Base-by-base conservation (phyloP, 2,797 vertebrate species). In the Poeciliopsis gracilis region DNA sequence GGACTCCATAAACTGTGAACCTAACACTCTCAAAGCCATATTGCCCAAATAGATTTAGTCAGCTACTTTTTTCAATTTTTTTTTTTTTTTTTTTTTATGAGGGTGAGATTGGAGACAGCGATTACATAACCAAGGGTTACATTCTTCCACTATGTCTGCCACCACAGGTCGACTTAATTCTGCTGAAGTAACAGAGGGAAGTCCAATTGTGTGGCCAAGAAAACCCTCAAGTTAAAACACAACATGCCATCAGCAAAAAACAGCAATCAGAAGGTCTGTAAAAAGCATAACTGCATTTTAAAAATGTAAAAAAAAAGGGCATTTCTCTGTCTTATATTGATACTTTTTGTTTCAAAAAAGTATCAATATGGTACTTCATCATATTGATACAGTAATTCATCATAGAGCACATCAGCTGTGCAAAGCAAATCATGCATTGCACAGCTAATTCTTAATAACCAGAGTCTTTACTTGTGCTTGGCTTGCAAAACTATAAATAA, bases 101-200 rank as follows among this genome's bases (percentile, higher is more conserved):
- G 1, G 5, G 51, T 59, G 28, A 70, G 20, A 59, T 61, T 73
- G 76, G 47, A 72, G 13, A 79, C n/a, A 72, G 33, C 43, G 66
- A 36, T 81, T 79, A 81, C 69, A 59, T 71, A 79, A 88, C 77
- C 11, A 38, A 13, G 3, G 45, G 57, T 75, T 77, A 75, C 71
- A 70, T 73, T 79, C 47, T 76, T 77, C 41, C 73, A 70, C 5
- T 2, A 45, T 55, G 25, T 72, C 10, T 16, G 30, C 30, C 53
- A 57, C 47, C 25, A n/a, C 75, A 76, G 57, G 71, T 57, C 15
- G 38, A 30, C 20, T 43, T 23, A 10, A 61, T 59, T 57, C 57
- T 70, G 57, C 2, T 79, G 43, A 47, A 20, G 18, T 47, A 33
- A 43, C 20, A 51, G 45, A 72, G 25, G 28, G 11, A 51, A 30